Conservation (phyloP, 92 coral and sea anemone species). For the Blastomussa wellsi region DNA sequence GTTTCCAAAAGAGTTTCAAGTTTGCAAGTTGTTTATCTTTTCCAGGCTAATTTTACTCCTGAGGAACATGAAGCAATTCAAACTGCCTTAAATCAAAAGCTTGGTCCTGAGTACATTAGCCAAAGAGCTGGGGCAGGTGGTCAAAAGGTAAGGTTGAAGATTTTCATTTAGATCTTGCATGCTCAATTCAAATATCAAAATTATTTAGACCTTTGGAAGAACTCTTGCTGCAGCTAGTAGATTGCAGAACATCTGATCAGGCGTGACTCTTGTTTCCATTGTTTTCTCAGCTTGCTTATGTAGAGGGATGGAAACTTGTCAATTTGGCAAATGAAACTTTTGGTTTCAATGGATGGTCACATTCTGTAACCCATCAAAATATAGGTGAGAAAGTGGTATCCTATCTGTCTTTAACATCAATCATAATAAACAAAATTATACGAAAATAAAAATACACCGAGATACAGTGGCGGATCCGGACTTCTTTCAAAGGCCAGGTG, state of each 20-base stretch:
- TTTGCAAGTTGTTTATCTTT: neutral
- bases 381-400: conserved; percentile 58
- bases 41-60: conserved; percentile 59
- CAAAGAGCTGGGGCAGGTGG: conserved; percentile 89
- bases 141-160: conserved; percentile 59
- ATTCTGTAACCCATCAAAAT: conserved; percentile 89
- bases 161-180: no score
- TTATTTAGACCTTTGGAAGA: no score
- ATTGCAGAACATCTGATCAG: neutral
- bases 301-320: conserved; percentile 85
- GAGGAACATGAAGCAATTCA: conserved; percentile 76
- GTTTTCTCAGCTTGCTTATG: conserved; percentile 73
- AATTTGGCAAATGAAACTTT: conserved; percentile 88
- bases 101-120: conserved; percentile 90
- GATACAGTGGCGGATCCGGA: no score
- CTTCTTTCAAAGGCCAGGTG: no score
- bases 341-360: conserved; percentile 96
- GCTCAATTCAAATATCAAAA: no score
- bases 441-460: no score
- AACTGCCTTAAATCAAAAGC: conserved; percentile 71
- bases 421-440: no score
- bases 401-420: neutral
- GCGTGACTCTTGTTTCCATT: neutral
- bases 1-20: no score
- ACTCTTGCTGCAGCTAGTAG: no score